Conservation (phyloP, 2,888 invertebrate genomes). For the Xanthia togata region DNA sequence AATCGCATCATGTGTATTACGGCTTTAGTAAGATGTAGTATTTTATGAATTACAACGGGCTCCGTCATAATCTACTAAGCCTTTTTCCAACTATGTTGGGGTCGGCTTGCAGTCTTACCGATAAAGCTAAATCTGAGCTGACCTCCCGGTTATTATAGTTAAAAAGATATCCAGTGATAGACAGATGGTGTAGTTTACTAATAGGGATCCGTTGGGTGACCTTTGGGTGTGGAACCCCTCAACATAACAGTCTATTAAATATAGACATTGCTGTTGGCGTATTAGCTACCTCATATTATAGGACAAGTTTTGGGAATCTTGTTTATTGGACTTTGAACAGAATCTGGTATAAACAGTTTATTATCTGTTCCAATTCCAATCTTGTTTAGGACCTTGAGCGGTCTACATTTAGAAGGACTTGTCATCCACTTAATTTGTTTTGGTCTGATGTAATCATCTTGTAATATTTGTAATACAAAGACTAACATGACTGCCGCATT, state of each 20-base stretch:
- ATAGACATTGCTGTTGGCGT: not conserved
- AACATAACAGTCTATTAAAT: no score
- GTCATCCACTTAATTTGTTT: conserved; percentile 5
- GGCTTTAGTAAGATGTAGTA: no score
- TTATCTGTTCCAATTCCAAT: not conserved
- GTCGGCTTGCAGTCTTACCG: no score
- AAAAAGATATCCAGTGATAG: no score
- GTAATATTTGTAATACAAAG: not conserved
- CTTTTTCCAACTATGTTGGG: no score
- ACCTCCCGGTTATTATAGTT: no score
- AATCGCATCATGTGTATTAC: no score
- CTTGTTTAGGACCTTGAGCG: not conserved
- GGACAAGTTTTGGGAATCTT: conserved; percentile 12
- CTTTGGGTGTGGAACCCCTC: not conserved
- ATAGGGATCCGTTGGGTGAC: no score
- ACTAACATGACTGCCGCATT: no score
- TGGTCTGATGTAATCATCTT: conserved; percentile 1
- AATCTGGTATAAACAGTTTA: not conserved
- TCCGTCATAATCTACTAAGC: no score
- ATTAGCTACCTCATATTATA: not conserved
- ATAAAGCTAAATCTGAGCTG: no score
- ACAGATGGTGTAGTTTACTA: no score
- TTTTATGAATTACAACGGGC: not conserved
- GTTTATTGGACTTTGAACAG: conserved; percentile 32
- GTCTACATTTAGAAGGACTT: not conserved